Conservation (phyloP, 2,113 vertebrate genomes). For the Cebus imitator region DNA sequence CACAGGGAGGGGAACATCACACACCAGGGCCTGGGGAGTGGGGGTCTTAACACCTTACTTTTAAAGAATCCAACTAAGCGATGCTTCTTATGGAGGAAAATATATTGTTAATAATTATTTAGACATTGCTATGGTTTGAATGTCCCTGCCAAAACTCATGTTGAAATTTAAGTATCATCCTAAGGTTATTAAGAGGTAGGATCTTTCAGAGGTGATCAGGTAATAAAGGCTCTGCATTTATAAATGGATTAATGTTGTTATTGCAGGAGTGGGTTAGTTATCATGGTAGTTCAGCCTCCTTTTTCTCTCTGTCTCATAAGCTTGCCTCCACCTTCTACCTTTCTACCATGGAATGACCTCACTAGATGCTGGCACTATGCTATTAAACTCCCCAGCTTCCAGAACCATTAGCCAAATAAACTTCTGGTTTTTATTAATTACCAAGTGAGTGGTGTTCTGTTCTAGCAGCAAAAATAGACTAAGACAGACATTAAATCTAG, state of each 20-base stretch:
- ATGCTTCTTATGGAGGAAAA: neutral
- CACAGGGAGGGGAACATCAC: too few species aligned
- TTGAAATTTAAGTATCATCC: neutral
- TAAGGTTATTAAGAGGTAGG: neutral
- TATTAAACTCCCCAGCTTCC: neutral
- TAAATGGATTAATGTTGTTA: neutral
- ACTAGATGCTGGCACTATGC: neutral
- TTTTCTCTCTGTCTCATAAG: neutral
- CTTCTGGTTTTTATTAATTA: neutral
- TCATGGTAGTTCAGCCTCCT: neutral
- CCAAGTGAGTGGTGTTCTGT: neutral
- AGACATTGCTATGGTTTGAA: neutral
- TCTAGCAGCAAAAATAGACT: neutral
- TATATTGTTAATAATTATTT: neutral
- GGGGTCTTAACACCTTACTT: neutral
- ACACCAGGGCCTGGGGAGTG: too few species aligned
- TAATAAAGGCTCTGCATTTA: neutral
- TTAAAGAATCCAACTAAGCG: neutral
- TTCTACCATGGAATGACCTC: neutral
- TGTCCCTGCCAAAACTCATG: neutral
- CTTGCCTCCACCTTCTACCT: neutral
- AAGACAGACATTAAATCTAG: neutral
- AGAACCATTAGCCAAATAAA: neutral
- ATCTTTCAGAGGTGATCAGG: neutral
- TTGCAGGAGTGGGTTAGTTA: neutral